phyloP scores from a whole-genome alignment of 2,888 invertebrate genomes.

The Ischnus inquisitorius region DNA sequence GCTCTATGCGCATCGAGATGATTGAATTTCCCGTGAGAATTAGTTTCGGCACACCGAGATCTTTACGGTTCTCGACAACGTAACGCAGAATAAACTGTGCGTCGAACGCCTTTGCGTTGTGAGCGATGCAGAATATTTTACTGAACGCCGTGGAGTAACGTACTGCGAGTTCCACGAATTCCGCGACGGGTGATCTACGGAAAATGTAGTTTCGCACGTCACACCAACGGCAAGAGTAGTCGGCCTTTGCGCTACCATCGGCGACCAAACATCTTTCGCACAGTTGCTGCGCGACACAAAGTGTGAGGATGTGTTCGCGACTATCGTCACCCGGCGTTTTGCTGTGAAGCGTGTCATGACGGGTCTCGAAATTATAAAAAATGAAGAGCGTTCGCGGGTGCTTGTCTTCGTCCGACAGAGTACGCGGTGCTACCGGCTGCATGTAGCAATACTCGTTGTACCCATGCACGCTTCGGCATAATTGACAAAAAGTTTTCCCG shows the following conservation, averaged over 20 bases:
- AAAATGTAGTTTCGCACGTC: background rate
- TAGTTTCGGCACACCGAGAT: constrained; percentile 56
- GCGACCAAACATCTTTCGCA: background rate
- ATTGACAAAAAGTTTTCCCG: background rate
- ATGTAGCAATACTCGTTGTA: constrained; percentile 9
- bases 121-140: constrained; percentile 62
- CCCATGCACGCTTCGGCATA: background rate
- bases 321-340: background rate
- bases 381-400: constrained; percentile 1
- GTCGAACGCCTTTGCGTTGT: constrained; percentile 59
- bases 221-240: background rate
- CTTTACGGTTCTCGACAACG: constrained; percentile 34
- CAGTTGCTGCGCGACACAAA: constrained; percentile 4
- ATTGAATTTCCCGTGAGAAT: constrained; percentile 72
- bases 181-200: constrained; percentile 39
- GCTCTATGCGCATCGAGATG: constrained; percentile 59
- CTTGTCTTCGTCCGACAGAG: background rate
- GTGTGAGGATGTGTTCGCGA: background rate
- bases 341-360: background rate
- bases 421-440: background rate
- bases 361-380: constrained; percentile 1
- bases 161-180: constrained; percentile 56
- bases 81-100: constrained; percentile 55
- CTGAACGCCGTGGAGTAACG: background rate
- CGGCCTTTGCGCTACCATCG: background rate